These are phyloP conservation scores for Ctenoplectra terminalis DNA, from an alignment of 1,140 invertebrate species.

Conservation along the genomic window DNA sequence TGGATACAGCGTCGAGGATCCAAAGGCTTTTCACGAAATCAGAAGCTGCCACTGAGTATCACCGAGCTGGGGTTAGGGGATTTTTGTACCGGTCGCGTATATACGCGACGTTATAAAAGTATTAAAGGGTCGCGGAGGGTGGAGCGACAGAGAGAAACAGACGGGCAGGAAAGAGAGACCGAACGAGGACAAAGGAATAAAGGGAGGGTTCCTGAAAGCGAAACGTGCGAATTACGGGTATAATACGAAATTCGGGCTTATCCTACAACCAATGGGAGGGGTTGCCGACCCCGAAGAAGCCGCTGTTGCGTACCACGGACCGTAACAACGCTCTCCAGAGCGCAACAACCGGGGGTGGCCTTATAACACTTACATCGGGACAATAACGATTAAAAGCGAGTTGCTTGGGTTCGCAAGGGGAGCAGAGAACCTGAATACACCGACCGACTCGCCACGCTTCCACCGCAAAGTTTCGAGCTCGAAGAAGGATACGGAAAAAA, in stretches of 20 bases:
- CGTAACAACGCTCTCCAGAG: constrained; percentile 58
- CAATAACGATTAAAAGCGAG: constrained; percentile 73
- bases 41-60: constrained; percentile 8
- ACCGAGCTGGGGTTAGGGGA: not conserved
- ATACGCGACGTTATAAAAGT: constrained; percentile 42
- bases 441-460: not conserved
- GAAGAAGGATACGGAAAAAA: not conserved
- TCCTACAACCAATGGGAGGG: constrained; percentile 33
- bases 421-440: not conserved
- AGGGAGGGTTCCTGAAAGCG: constrained; percentile 52
- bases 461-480: constrained; percentile 1
- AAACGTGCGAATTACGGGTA: constrained; percentile 66
- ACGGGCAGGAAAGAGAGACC: not conserved
- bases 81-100: constrained; percentile 24
- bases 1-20: constrained; percentile 6
- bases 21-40: constrained; percentile 29
- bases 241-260: constrained; percentile 70
- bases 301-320: constrained; percentile 42
- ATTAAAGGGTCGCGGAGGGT: constrained; percentile 30
- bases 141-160: not conserved
- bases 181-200: constrained; percentile 24
- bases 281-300: constrained; percentile 33
- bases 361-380: constrained; percentile 70
- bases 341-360: constrained; percentile 55
- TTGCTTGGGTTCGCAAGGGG: constrained; percentile 22